A percentile compares a stretch with the other conserved stretches of the same genome.
phyloP scores from a whole-genome alignment of 2,888 invertebrate genomes.

The Dorcus parallelipipedus region DNA sequence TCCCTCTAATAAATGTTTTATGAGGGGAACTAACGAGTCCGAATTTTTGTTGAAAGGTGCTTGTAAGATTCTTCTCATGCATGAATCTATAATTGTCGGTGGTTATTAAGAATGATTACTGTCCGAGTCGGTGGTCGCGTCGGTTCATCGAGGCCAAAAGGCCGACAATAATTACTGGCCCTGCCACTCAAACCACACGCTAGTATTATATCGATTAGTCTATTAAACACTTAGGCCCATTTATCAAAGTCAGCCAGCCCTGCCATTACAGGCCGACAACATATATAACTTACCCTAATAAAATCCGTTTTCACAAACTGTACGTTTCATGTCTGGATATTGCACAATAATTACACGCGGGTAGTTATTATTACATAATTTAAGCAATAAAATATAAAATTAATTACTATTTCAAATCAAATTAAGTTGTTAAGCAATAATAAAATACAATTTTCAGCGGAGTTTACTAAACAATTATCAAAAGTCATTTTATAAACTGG shows the following conservation, averaged over 20 bases:
- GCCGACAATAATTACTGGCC: slow-evolving; percentile 46
- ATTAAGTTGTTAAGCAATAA: too few relatives aligned
- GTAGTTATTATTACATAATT: too few relatives aligned
- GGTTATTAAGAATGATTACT: slow-evolving; percentile 11
- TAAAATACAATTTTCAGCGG: too few relatives aligned
- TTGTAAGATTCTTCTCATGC: too few relatives aligned
- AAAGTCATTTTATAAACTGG: too few relatives aligned
- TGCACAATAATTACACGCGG: too few relatives aligned
- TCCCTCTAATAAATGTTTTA: background rate
- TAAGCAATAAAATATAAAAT: too few relatives aligned
- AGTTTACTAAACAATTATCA: too few relatives aligned
- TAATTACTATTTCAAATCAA: too few relatives aligned
- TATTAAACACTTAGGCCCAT: slow-evolving; percentile 52
- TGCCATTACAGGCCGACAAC: slow-evolving; percentile 27
- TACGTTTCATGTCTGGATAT: too few relatives aligned
- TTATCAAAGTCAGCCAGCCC: slow-evolving; percentile 49
- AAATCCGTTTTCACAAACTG: slow-evolving; percentile 32
- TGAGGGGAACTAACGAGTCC: background rate
- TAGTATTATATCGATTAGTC: slow-evolving; percentile 52
- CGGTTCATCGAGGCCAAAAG: slow-evolving; percentile 32
- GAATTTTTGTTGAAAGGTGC: too few relatives aligned
- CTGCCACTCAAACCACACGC: slow-evolving; percentile 48
- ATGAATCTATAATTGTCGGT: background rate
- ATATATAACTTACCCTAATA: slow-evolving; percentile 34
- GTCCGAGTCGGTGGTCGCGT: slow-evolving; percentile 17